phyloP scores from a whole-genome alignment of 2,888 invertebrate genomes.

The Platerodrilus igneus region DNA sequence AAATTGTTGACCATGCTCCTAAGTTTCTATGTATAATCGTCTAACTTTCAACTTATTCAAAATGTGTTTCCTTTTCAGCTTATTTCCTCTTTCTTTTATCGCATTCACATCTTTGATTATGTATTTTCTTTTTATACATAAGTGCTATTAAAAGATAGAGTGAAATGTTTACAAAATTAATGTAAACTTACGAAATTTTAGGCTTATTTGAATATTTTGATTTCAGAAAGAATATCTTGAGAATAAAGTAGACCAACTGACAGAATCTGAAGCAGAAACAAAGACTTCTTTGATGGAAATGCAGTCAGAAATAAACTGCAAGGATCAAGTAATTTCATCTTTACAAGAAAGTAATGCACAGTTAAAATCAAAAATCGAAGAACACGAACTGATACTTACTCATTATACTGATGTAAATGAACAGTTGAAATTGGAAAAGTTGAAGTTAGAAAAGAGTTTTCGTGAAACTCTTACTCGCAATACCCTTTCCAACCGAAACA shows the following conservation, averaged over 20 bases:
- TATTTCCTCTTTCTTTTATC: no score
- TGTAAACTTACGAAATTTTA: no score
- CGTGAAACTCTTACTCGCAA: conserved; percentile 1
- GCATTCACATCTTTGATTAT: no score
- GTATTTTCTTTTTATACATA: no score
- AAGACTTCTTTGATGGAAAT: conserved; percentile 28
- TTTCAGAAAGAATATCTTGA: conserved; percentile 31
- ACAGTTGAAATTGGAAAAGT: conserved; percentile 8
- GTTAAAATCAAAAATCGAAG: conserved; percentile 25
- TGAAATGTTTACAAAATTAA: no score
- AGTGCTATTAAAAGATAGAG: no score
- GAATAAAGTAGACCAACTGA: conserved; percentile 26
- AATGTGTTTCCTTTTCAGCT: no score
- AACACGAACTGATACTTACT: conserved; percentile 30
- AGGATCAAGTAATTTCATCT: conserved; percentile 30
- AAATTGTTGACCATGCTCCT: no score
- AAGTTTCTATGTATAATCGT: no score
- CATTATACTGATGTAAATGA: conserved; percentile 32
- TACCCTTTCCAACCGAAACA: neutral
- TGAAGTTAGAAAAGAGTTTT: conserved; percentile 5
- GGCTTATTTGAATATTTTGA: neutral
- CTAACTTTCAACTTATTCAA: no score
- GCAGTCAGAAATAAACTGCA: conserved; percentile 28
- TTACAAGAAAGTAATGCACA: conserved; percentile 29
- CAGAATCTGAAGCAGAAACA: conserved; percentile 25